phyloP scores from a whole-genome alignment of 2,113 vertebrate genomes.

The Oplegnathus fasciatus region DNA sequence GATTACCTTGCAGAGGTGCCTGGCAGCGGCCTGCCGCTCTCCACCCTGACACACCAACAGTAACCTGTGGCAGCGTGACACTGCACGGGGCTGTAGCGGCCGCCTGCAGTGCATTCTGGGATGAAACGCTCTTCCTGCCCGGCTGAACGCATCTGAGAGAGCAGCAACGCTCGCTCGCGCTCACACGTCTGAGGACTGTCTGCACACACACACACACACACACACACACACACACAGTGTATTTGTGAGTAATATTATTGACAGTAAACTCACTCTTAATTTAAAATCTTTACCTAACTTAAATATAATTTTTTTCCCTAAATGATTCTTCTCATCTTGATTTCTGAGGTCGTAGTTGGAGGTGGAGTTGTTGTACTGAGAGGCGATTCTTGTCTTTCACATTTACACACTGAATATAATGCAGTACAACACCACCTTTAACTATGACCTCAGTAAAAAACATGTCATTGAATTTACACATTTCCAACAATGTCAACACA shows the following conservation, averaged over 20 bases:
- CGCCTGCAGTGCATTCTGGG: slow-evolving; percentile 90
- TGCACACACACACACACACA: slow-evolving; percentile 32
- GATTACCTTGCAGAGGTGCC: slow-evolving; percentile 89
- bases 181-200: slow-evolving; percentile 85
- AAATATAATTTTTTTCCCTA: background rate
- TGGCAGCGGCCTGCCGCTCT: slow-evolving; percentile 89
- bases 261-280: background rate
- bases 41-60: slow-evolving; percentile 92
- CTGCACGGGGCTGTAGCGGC: slow-evolving; percentile 90
- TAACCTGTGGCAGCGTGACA: slow-evolving; percentile 90
- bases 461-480: too few relatives aligned
- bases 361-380: too few relatives aligned
- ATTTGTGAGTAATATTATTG: background rate
- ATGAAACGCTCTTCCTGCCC: slow-evolving; percentile 88
- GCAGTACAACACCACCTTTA: too few relatives aligned
- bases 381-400: too few relatives aligned
- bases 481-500: too few relatives aligned
- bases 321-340: too few relatives aligned
- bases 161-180: slow-evolving; percentile 86
- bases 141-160: slow-evolving; percentile 84
- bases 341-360: too few relatives aligned
- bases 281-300: too few relatives aligned
- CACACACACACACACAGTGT: background rate
- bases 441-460: too few relatives aligned
- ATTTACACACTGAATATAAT: too few relatives aligned